A percentile compares a stretch with the other conserved stretches of the same genome.
phyloP scores from a whole-genome alignment of 1,140 invertebrate genomes.

The Agrilus planipennis region DNA sequence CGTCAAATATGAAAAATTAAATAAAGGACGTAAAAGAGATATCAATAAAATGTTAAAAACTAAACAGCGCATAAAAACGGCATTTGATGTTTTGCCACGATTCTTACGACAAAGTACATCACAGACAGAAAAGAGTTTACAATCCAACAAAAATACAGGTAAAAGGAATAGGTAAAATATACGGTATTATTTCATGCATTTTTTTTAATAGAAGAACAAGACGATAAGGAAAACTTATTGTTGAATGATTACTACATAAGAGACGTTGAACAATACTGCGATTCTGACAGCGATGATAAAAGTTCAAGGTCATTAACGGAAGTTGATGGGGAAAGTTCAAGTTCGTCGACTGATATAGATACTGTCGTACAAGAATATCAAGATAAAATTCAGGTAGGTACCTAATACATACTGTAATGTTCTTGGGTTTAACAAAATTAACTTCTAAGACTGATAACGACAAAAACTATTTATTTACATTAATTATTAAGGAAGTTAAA shows the following conservation, averaged over 20 bases:
- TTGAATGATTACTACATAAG: conserved; percentile 36
- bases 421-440: no score
- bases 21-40: conserved; percentile 8
- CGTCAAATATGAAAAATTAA: conserved; percentile 14
- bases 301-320: conserved; percentile 30
- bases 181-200: not conserved
- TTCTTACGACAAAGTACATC: conserved; percentile 1
- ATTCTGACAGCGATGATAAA: conserved; percentile 33
- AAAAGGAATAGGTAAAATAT: not conserved
- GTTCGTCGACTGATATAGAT: conserved; percentile 44
- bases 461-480: no score
- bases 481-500: no score
- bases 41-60: conserved; percentile 1
- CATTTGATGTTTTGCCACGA: conserved; percentile 3
- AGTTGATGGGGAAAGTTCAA: conserved; percentile 31
- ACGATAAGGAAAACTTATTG: conserved; percentile 36
- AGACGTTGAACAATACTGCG: conserved; percentile 17
- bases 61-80: conserved; percentile 1
- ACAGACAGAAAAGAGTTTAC: not conserved
- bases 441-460: no score
- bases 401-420: no score
- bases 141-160: not conserved
- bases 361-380: conserved; percentile 43
- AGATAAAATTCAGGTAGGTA: conserved; percentile 38
- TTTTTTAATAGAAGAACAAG: conserved; percentile 4